Conservation (phyloP, 92 coral and sea anemone species). For the Palythoa heliodiscus region DNA sequence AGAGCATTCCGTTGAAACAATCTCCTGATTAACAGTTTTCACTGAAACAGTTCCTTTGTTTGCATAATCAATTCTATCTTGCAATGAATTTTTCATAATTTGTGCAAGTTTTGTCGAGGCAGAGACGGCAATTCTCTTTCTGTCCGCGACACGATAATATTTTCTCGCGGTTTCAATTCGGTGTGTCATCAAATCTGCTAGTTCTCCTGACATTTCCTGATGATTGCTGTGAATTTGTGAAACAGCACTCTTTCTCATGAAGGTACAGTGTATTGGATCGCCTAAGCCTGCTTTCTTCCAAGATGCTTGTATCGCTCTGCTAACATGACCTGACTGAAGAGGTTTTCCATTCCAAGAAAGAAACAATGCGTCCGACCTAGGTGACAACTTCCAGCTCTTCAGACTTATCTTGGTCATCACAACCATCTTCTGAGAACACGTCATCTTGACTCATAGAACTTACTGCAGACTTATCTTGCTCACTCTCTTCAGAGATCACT, state of each 20-base stretch:
- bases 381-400: slow-evolving; percentile 1
- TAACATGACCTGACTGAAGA: slow-evolving; percentile 46
- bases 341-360: slow-evolving; percentile 48
- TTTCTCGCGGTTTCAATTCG: slow-evolving; percentile 27
- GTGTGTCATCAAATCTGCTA: slow-evolving; percentile 53
- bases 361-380: slow-evolving; percentile 10
- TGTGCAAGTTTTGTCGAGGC: slow-evolving; percentile 2
- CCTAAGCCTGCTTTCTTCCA: neutral
- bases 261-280: slow-evolving; percentile 35
- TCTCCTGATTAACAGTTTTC: slow-evolving; percentile 6
- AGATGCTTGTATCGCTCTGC: neutral
- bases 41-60: neutral
- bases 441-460: too few relatives aligned
- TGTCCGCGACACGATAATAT: slow-evolving; percentile 15
- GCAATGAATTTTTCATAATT: neutral
- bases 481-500: neutral
- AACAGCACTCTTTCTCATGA: slow-evolving; percentile 45
- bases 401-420: neutral
- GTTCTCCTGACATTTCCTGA: slow-evolving; percentile 31
- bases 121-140: neutral
- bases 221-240: slow-evolving; percentile 28
- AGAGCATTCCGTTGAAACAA: slow-evolving; percentile 14
- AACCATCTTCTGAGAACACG: neutral
- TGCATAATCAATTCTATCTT: neutral
- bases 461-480: too few relatives aligned